phyloP scores from a whole-genome alignment of 1,140 invertebrate genomes.

The Chrysopa pallens region DNA sequence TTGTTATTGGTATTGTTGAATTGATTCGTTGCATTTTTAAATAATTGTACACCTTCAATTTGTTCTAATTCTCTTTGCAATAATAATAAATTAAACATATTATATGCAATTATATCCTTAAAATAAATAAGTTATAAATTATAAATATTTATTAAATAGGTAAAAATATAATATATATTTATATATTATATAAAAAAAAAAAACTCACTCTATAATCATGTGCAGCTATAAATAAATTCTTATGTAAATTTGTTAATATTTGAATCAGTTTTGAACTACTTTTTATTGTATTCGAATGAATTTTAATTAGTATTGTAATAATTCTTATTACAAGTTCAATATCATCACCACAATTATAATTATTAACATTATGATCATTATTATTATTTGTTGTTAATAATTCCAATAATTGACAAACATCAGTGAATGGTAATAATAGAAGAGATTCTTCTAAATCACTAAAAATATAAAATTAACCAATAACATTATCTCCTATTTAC shows the following conservation, averaged over 20 bases:
- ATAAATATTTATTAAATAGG: not conserved
- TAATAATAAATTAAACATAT: constrained; percentile 66
- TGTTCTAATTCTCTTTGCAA: constrained; percentile 62
- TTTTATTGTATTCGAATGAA: constrained; percentile 72
- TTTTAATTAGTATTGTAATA: constrained; percentile 60
- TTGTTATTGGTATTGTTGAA: too few relatives aligned
- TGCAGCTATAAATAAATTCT: constrained; percentile 34
- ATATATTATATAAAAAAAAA: constrained; percentile 1
- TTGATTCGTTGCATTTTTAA: constrained; percentile 70
- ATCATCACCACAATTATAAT: constrained; percentile 46
- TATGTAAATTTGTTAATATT: constrained; percentile 46
- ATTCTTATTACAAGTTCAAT: constrained; percentile 59
- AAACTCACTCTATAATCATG: constrained; percentile 40
- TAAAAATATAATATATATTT: not conserved
- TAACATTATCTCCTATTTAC: too few relatives aligned
- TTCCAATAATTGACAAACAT: constrained; percentile 60
- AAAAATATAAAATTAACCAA: constrained; percentile 17
- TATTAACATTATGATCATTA: too few relatives aligned
- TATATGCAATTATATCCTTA: constrained; percentile 74
- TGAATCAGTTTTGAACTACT: constrained; percentile 46
- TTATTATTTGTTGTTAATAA: too few relatives aligned
- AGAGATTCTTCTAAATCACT: constrained; percentile 85
- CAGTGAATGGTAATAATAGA: constrained; percentile 65
- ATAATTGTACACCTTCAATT: constrained; percentile 60
- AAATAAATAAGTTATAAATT: constrained; percentile 12